phyloP scores from a whole-genome alignment of 2,888 invertebrate species.

The Stenoptilia bipunctidactyla region DNA sequence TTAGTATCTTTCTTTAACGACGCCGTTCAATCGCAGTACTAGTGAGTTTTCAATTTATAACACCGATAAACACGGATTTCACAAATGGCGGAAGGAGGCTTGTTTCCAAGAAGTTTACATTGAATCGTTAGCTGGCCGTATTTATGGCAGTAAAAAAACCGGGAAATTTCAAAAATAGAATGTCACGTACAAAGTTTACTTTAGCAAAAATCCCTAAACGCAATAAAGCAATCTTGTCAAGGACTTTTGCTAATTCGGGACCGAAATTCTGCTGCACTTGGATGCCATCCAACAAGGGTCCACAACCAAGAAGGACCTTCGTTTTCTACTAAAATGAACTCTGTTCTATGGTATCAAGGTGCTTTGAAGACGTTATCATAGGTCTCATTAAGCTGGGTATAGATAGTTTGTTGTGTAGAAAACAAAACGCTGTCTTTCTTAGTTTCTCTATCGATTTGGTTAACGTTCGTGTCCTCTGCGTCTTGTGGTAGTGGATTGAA shows the following conservation, averaged over 20 bases:
- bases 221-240: conserved; percentile 2
- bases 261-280: conserved; percentile 21
- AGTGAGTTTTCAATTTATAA: too few species aligned
- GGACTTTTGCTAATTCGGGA: conserved; percentile 17
- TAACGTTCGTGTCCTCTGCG: not conserved
- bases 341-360: not conserved
- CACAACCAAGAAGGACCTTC: not conserved
- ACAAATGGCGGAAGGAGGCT: too few species aligned
- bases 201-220: not conserved
- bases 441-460: not conserved
- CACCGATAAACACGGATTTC: too few species aligned
- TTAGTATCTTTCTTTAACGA: too few species aligned
- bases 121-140: too few species aligned
- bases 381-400: not conserved
- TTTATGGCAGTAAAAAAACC: too few species aligned
- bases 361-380: not conserved
- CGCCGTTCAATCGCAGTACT: too few species aligned
- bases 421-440: not conserved
- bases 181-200: too few species aligned
- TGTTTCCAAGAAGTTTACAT: too few species aligned
- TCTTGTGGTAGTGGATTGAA: too few species aligned
- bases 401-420: not conserved
- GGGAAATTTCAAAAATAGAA: too few species aligned
- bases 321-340: not conserved
- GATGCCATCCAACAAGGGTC: conserved; percentile 15